Base-by-base conservation (phyloP, 2,888 invertebrate species). In the Atethmia centrago region DNA sequence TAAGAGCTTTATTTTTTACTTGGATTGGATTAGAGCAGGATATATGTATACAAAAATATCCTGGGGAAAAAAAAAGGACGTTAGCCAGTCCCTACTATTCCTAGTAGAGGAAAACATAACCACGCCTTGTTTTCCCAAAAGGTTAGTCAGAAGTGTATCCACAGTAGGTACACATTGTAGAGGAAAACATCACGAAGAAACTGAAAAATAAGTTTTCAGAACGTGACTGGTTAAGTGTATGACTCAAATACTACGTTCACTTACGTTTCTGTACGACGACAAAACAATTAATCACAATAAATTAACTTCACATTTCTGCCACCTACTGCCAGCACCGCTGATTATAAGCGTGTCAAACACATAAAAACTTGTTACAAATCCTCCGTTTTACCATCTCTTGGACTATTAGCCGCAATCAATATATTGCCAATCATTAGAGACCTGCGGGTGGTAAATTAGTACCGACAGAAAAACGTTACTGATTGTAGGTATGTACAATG, bases 391-490 rank as follows among this genome's bases (percentile, higher is more conserved):
- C 73, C 42, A 68, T 74, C 68, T 71, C 78, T 80, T 75, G 73
- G 47, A 62, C 69, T 74, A 84, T 82, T 72, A 80, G 56, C 68
- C n/a, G 66, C 82, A 79, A 79, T 80, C 73, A 68, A 76, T 81
- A 58, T 45, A 74, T 77, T 71, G 68, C 64, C 76, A 85, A 83
- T 88, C 89, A 81, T 71, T 80, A 55, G 55, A 19, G 12, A 47
- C n/a, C 91, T n/a, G 77, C 88, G 77, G 88, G 90, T 79, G 88
- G 91, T 88, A 88, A 89, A 91, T 90, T 87, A 88, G 87, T 87
- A 85, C 79, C 58, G 84, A 80, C 85, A 73, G 83, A 90, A 88
- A 90, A 91, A 89, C 81, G 36, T 59, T 65, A 51, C 63, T 53
- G 80, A 87, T 77, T 77, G 77, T 21, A 64, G 64, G 5, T 25